A percentile compares a stretch with the other conserved stretches of the same genome.
These are phyloP conservation scores for Eptesicus fuscus DNA, from an alignment of 2,113 vertebrate genomes.

Conservation along the genomic window DNA sequence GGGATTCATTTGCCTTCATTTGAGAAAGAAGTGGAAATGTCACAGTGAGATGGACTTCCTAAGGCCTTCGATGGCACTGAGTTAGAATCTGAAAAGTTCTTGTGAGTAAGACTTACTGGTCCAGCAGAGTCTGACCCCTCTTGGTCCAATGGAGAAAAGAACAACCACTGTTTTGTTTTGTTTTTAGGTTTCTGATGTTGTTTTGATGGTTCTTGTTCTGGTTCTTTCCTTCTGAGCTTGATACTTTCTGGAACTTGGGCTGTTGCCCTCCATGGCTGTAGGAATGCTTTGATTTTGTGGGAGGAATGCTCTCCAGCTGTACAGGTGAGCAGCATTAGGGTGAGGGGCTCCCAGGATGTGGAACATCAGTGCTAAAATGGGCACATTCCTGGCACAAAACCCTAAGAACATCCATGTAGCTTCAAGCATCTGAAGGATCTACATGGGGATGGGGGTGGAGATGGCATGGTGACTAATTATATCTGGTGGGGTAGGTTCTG, in stretches of 20 bases:
- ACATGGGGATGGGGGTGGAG: too few species aligned
- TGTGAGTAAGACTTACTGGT: too few species aligned
- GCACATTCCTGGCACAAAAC: too few species aligned
- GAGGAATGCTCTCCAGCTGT: not conserved
- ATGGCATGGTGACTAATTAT: not conserved
- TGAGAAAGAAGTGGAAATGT: not conserved
- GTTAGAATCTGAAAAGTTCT: not conserved
- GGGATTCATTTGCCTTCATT: not conserved
- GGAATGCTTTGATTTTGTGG: not conserved
- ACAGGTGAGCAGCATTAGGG: not conserved
- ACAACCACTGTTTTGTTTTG: not conserved
- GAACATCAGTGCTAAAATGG: fast-evolving
- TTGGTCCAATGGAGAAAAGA: not conserved
- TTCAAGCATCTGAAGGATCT: not conserved
- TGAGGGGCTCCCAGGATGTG: not conserved
- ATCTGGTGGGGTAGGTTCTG: not conserved
- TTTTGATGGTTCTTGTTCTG: not conserved
- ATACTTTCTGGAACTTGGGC: too few species aligned
- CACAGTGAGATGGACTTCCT: not conserved
- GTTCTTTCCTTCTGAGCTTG: not conserved
- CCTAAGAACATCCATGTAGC: not conserved
- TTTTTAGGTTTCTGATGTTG: not conserved
- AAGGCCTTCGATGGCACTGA: not conserved
- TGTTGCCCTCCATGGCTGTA: not conserved
- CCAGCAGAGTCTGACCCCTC: not conserved